A percentile compares a stretch with the other conserved stretches of the same genome.
Evolutionary conservation across 2,113 vertebrate genomes (phyloP).

Genomic region (Scalopus aquaticus): DNA sequence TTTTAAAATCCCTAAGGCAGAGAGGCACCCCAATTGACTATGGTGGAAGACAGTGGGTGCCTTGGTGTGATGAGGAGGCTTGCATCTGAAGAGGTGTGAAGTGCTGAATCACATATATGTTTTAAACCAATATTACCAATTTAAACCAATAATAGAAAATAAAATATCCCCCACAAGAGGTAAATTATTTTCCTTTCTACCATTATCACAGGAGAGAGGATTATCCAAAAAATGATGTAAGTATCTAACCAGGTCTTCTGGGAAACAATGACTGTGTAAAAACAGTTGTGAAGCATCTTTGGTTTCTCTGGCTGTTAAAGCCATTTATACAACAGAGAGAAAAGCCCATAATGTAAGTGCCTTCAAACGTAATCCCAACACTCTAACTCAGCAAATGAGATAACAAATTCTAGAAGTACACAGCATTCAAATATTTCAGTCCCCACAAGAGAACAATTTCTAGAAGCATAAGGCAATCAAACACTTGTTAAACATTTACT

Average conservation of each 20-base stretch:
- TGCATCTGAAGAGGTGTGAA: too few relatives aligned
- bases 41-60: too few relatives aligned
- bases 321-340: neutral
- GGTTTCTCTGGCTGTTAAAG: neutral
- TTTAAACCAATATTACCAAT: too few relatives aligned
- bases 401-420: neutral
- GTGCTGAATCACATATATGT: too few relatives aligned
- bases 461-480: neutral
- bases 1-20: neutral
- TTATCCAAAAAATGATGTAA: neutral
- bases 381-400: neutral
- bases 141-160: neutral
- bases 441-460: neutral
- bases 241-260: neutral
- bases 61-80: too few relatives aligned
- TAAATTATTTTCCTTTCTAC: neutral
- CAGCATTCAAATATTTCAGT: neutral
- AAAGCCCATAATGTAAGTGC: neutral
- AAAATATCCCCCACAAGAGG: neutral
- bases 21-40: too few relatives aligned
- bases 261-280: neutral
- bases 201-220: neutral
- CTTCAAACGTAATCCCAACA: neutral
- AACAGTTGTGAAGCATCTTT: neutral
- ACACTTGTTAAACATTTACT: neutral